Evolutionary conservation across 30 jellyfish, hydroid and myxozoan genomes (phyloP), one percentile per base, ranked within the genome.

Genomic region (Sanderia malayensis): DNA sequence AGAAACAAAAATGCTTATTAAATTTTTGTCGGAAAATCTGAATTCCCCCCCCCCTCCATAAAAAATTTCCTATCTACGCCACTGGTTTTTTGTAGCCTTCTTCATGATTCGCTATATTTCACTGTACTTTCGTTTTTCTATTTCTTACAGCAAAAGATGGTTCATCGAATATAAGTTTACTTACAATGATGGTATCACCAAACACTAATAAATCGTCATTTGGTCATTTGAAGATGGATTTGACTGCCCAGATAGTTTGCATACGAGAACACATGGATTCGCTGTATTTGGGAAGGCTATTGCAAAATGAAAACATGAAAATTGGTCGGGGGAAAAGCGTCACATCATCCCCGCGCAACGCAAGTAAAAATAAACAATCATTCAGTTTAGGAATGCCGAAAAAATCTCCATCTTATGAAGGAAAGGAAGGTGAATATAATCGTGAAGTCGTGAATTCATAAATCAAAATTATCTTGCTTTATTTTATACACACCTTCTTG

Each of bases 231-330:
- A 65, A 65, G 31, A 19, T 28, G 17, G 74, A 30, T 8, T 15
- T 76, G 65, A 61, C 87, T 15, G 28, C 73, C 29, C 87, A 76
- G 57, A 25, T 76, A 1, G 31, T 76, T 3, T 31, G 58, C 71
- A 28, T 62, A 9, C 70, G 87, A 31, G 87, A 76, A 41, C 71
- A 76, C 52, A 61, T 76, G 31, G 87, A 76, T 76, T 76, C 87
- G 37, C 73, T 76, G 2, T 76, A 76, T 34, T 20, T 76, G 73
- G 45, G 49, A 31, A 61, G 47, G 33, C 44, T 76, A 28, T n/a
- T 76, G 61, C 34, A 44, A 8, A 74, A 58, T 3, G 87, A 61
- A 1, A 10, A 31, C 17, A 76, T 0, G 22, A 53, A 28, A 22
- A 24, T 53, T 6, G 31, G 45, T 24, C 74, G 26, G 0, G 37